Percentiles rank a stretch among this genome's conserved stretches.
phyloP scores from a whole-genome alignment of 2,113 vertebrate species.

The Hucho hucho region DNA sequence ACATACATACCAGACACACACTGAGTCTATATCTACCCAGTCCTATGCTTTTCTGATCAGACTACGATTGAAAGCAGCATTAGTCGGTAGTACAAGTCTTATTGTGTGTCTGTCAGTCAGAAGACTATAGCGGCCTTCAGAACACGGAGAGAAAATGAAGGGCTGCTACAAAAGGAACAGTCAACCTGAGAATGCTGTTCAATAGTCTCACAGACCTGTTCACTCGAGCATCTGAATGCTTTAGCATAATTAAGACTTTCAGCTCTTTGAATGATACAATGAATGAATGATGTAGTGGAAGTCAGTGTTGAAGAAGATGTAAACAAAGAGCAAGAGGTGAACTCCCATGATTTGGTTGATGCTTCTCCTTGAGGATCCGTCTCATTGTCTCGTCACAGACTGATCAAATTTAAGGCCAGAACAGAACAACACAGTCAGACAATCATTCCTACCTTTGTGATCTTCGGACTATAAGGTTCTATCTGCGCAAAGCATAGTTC shows the following conservation, averaged over 20 bases:
- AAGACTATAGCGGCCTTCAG: slow-evolving; percentile 53
- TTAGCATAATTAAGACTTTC: background rate
- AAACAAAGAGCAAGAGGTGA: background rate
- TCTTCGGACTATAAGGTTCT: too few relatives aligned
- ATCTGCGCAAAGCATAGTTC: too few relatives aligned
- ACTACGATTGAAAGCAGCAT: slow-evolving; percentile 17
- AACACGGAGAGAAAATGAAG: slow-evolving; percentile 65
- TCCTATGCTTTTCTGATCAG: slow-evolving; percentile 28
- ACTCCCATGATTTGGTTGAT: too few relatives aligned
- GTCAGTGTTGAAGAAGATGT: background rate
- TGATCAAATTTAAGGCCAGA: too few relatives aligned
- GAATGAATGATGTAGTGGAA: background rate
- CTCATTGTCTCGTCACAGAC: too few relatives aligned
- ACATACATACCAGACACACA: background rate
- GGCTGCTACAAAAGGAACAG: slow-evolving; percentile 66
- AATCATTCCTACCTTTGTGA: too few relatives aligned
- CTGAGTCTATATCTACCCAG: slow-evolving; percentile 1
- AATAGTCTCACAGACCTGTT: slow-evolving; percentile 52
- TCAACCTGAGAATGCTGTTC: slow-evolving; percentile 63
- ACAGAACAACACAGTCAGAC: too few relatives aligned
- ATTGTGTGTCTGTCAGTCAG: slow-evolving; percentile 67
- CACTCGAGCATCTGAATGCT: slow-evolving; percentile 14
- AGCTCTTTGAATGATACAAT: background rate
- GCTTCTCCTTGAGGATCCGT: too few relatives aligned
- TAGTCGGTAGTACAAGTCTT: slow-evolving; percentile 53